Percentiles rank a stretch among this genome's conserved stretches.
Evolutionary conservation across 1,140 invertebrate genomes (phyloP).

Genomic region (Aphelinus atriplicis): DNA sequence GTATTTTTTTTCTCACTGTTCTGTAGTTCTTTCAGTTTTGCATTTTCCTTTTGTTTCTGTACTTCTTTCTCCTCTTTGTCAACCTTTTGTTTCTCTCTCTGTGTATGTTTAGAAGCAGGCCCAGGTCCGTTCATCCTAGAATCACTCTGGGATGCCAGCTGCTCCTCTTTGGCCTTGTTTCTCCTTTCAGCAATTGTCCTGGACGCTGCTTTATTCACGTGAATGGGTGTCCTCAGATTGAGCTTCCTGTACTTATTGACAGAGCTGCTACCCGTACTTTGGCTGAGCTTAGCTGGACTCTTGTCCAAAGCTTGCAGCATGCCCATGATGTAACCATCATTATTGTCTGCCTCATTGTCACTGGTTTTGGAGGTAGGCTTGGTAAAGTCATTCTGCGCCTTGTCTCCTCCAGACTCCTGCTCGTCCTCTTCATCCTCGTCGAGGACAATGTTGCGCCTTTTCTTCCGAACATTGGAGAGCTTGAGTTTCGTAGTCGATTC

Average conservation of each 20-base stretch:
- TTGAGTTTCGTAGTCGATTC: neutral
- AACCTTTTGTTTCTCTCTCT: no score
- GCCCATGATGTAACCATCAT: slow-evolving; percentile 18
- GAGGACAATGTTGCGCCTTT: slow-evolving; percentile 6
- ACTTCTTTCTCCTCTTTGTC: neutral
- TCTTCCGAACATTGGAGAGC: neutral
- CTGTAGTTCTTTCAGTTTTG: no score
- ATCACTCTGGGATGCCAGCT: neutral
- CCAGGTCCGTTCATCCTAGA: neutral
- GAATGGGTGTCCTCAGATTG: slow-evolving; percentile 22
- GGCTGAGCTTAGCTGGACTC: slow-evolving; percentile 36
- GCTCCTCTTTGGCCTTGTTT: neutral
- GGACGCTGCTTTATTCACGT: neutral
- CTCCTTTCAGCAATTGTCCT: slow-evolving; percentile 7
- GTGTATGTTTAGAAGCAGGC: neutral
- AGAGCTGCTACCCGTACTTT: slow-evolving; percentile 8
- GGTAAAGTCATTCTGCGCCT: neutral
- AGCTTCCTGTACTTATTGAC: slow-evolving; percentile 19
- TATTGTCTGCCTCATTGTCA: neutral
- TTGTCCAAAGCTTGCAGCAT: slow-evolving; percentile 26
- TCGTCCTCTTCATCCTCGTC: slow-evolving; percentile 7
- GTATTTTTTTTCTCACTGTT: no score
- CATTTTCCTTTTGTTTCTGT: neutral
- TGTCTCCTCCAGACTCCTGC: neutral
- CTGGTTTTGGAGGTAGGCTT: neutral